Conservation (phyloP, 2,113 vertebrate species). For the Cephalopholis sonnerati region DNA sequence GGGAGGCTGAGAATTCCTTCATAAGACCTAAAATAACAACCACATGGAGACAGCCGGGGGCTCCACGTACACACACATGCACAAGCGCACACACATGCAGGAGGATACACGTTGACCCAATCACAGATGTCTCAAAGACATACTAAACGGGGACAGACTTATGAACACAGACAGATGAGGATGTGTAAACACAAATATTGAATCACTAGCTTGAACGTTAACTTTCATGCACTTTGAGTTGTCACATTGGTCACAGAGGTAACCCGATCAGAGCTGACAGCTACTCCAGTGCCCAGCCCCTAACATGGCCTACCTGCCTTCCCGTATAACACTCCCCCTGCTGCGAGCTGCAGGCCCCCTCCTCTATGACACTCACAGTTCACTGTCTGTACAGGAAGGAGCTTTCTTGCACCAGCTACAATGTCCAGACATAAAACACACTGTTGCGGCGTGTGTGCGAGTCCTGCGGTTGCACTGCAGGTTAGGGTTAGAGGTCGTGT, state of each 20-base stretch:
- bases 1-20: constrained; percentile 84
- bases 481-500: constrained; percentile 58
- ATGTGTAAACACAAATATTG: constrained; percentile 65
- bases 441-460: constrained; percentile 20
- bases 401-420: constrained; percentile 31
- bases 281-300: constrained; percentile 5
- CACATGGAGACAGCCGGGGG: constrained; percentile 84
- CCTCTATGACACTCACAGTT: constrained; percentile 11
- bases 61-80: constrained; percentile 54
- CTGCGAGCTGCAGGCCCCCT: constrained; percentile 20
- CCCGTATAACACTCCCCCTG: constrained; percentile 3
- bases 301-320: constrained; percentile 42
- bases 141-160: constrained; percentile 59
- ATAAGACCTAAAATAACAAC: constrained; percentile 88
- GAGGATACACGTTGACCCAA: constrained; percentile 63
- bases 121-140: constrained; percentile 69
- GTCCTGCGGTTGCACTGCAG: constrained; percentile 51
- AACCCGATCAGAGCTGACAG: constrained; percentile 33
- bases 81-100: constrained; percentile 48
- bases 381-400: constrained; percentile 34
- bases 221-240: constrained; percentile 29
- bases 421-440: constrained; percentile 23
- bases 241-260: constrained; percentile 47
- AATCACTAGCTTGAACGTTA: constrained; percentile 31
- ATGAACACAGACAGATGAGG: constrained; percentile 49